phyloP scores from a whole-genome alignment of 2,888 invertebrate species.

The Eristalinus aeneus region DNA sequence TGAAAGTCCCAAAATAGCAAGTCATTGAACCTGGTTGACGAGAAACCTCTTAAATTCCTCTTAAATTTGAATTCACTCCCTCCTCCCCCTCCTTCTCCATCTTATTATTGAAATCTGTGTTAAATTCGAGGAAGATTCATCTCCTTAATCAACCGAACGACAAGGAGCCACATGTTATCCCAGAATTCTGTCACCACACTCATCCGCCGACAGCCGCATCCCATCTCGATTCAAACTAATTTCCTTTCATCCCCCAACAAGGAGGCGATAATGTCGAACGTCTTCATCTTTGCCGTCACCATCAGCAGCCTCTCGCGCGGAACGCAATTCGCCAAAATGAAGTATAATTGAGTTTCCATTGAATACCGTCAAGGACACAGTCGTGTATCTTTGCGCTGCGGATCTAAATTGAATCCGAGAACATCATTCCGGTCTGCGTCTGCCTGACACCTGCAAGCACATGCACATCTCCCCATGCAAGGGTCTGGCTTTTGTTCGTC shows the following conservation, averaged over 20 bases:
- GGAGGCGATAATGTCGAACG: conserved; percentile 33
- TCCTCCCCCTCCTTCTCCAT: too few relatives aligned
- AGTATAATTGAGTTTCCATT: conserved; percentile 39
- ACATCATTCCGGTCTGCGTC: not conserved
- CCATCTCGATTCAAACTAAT: not conserved
- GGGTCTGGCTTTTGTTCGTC: not conserved
- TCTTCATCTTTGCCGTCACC: conserved; percentile 21
- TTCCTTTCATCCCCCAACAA: not conserved
- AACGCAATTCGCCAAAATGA: not conserved
- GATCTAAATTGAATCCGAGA: conserved; percentile 31
- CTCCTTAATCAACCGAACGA: not conserved
- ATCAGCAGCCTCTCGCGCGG: not conserved
- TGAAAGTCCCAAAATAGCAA: too few relatives aligned
- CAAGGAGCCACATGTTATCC: not conserved
- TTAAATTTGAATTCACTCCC: too few relatives aligned
- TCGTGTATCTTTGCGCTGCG: not conserved
- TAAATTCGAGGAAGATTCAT: not conserved
- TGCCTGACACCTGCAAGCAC: conserved; percentile 1
- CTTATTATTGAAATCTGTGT: too few relatives aligned
- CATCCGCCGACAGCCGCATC: not conserved
- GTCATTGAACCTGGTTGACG: too few relatives aligned
- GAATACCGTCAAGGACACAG: conserved; percentile 17
- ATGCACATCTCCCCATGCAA: not conserved
- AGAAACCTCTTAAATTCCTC: too few relatives aligned
- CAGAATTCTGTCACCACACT: not conserved